Evolutionary conservation across 2,113 vertebrate species (phyloP), one percentile per base, ranked within the genome.

Genomic region (Hypomesus transpacificus): DNA sequence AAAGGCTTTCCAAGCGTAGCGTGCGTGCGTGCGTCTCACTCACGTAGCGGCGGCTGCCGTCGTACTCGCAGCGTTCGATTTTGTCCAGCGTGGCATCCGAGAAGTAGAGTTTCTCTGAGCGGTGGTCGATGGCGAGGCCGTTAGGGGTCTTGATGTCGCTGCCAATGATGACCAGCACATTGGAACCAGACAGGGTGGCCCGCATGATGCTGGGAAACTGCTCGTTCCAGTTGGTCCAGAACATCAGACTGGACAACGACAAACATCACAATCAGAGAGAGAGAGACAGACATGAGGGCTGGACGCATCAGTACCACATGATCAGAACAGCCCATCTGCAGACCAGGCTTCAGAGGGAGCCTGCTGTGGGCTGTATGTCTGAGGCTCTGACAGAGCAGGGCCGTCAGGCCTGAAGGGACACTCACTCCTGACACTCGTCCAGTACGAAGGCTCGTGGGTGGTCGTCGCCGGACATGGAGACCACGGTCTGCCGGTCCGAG

Each of bases 191-290:
- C 52, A 99, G 92, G 0, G 95, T 94, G n/a, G 97, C 92, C 0
- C 97, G 91, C 97, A 99, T 98, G 89, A 99, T 98, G 84, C 97
- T 98, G 65, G 97, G 97, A 72, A 94, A 95, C 86, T 96, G 96
- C 86, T 99, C 97, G 0, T 99, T 99, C 97, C 97, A 99, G 90
- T 99, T 99, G 80, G 97, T 99, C 97, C 97, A 99, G 89, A 99
- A 99, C 97, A 96, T 96, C 80, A 95, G 72, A 78, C 95, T 96
- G 71, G 6, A 56, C 16, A 56, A 56, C 53, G n/a, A n/a, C 53
- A 56, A 56, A 56, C n/a, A 16, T 18, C 53, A 17, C 16, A 56
- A n/a, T 18, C 53, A 56, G 53, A 56, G 17, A 54, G 14, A 54
- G 14, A 17, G 16, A 56, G 3, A 56, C 17, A 53, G 52, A 53